A percentile compares a stretch with the other conserved stretches of the same genome.
phyloP scores from a whole-genome alignment of 2,113 vertebrate genomes.

The Sphaerodactylus townsendi region DNA sequence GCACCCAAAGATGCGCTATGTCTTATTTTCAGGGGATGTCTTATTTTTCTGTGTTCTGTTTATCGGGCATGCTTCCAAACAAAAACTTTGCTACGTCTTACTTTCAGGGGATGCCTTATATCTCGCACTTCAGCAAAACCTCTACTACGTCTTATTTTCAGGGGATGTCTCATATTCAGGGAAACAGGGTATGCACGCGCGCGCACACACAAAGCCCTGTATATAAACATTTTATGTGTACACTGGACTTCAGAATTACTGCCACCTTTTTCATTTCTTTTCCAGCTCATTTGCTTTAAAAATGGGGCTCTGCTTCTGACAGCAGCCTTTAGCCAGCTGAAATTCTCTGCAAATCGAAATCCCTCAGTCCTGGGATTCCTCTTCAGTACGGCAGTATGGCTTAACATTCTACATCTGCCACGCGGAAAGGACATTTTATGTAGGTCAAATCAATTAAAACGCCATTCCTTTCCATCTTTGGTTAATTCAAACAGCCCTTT shows the following conservation, averaged over 20 bases:
- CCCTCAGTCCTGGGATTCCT: neutral
- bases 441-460: conserved; percentile 42
- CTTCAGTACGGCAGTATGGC: neutral
- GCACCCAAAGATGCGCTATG: no score
- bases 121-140: no score
- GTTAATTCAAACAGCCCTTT: conserved; percentile 41
- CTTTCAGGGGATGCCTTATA: no score
- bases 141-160: no score
- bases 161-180: no score
- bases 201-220: no score
- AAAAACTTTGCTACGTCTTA: no score
- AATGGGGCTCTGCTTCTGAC: neutral
- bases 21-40: no score
- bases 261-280: neutral
- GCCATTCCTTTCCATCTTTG: conserved; percentile 28
- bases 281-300: neutral
- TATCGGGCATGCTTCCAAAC: no score
- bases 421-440: conserved; percentile 38
- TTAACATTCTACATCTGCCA: neutral
- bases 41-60: no score
- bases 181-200: no score
- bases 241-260: neutral
- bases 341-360: neutral
- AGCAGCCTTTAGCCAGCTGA: neutral
- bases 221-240: neutral